Base-by-base conservation (phyloP, 2,888 invertebrate genomes). In the Suillia variegata region DNA sequence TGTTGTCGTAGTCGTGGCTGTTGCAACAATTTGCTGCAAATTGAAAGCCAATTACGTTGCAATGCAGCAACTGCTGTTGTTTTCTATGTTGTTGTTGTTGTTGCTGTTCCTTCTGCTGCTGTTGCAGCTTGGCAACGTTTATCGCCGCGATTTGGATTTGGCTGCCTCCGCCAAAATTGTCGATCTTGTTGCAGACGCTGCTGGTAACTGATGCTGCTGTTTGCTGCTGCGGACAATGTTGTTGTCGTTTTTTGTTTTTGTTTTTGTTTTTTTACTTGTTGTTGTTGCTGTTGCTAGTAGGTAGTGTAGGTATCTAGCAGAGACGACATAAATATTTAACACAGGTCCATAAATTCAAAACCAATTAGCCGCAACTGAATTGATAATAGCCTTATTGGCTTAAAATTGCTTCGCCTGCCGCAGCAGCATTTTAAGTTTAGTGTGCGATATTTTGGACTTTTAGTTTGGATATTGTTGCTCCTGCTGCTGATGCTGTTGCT, bases 271-370 rank as follows among this genome's bases (percentile, higher is more conserved):
- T 6, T 17, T 50, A 24, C 42, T 49, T 63, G 48, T 48, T 59
- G 34, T 49, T n/a, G n/a, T n/a, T n/a, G n/a, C n/a, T n/a, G n/a
- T n/a, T n/a, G n/a, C n/a, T n/a, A n/a, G n/a, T n/a, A n/a, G n/a
- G n/a, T n/a, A n/a, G 31, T 21, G 50, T 26, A 48, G 47, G n/a
- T n/a, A n/a, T n/a, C n/a, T n/a, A n/a, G 22, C 56, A 52, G 54
- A 54, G 59, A 65, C 66, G 62, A 66, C 79, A 79, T 78, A 78
- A 78, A 78, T 78, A 79, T 78, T 74, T 73, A 74, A 76, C 71
- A 77, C 78, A 75, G 78, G 74, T 78, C 75, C 73, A 78, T 78
- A 78, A 78, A 78, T 78, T 78, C 72, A 69, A 77, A 78, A 79
- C 79, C 78, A 78, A 79, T 78, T 79, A 78, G 79, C 78, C 74